A percentile compares a stretch with the other conserved stretches of the same genome.
Evolutionary conservation across 2,888 invertebrate species (phyloP).

Genomic region (Tolmerus cingulatus): DNA sequence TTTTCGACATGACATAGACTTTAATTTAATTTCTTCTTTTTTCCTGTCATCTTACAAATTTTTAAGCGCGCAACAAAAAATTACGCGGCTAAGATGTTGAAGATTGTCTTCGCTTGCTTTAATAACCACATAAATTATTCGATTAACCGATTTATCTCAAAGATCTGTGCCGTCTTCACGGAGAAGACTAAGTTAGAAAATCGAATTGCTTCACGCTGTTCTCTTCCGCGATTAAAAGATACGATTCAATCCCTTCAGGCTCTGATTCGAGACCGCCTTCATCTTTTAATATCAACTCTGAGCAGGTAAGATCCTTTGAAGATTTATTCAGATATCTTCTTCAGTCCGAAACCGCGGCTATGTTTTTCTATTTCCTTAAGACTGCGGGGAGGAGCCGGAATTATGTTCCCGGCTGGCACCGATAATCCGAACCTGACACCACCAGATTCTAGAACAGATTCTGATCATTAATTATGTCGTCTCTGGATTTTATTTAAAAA

Average conservation of each 20-base stretch:
- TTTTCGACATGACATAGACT: not conserved
- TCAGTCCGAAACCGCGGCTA: not conserved
- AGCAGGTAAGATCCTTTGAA: slow-evolving; percentile 18
- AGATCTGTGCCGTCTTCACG: not conserved
- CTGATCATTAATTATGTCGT: slow-evolving; percentile 28
- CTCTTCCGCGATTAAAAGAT: slow-evolving; percentile 29
- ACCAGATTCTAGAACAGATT: not conserved
- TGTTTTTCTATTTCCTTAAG: not conserved
- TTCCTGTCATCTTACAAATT: not conserved
- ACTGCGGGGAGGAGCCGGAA: not conserved
- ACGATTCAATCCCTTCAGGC: slow-evolving; percentile 12
- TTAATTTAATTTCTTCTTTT: not conserved
- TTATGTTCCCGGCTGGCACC: not conserved
- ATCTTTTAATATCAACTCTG: not conserved
- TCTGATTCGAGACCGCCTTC: not conserved
- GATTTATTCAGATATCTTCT: slow-evolving; percentile 22
- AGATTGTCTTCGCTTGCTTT: not conserved
- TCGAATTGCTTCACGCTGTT: slow-evolving; percentile 31
- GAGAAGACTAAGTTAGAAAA: not conserved
- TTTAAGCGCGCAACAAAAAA: not conserved
- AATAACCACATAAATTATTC: not conserved
- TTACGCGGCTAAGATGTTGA: not conserved
- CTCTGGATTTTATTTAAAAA: slow-evolving; percentile 5
- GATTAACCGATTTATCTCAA: not conserved
- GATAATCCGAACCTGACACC: not conserved